Conservation (phyloP, 2,113 vertebrate genomes). For the Haliaeetus leucogaster region DNA sequence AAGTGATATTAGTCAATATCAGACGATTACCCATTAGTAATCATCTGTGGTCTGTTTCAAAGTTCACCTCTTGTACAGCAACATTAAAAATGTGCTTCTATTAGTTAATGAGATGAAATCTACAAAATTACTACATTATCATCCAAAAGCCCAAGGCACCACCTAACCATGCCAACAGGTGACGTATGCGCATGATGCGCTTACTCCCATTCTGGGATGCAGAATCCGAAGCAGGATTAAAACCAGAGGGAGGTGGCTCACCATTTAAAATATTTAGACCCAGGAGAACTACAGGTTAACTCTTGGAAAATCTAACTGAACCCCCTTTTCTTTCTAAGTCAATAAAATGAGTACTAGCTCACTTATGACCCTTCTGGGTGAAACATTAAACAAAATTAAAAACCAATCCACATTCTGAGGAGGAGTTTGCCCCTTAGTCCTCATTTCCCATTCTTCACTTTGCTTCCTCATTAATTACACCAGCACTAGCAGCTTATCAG, state of each 20-base stretch:
- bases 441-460: not conserved
- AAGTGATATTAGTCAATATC: not conserved
- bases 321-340: not conserved
- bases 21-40: not conserved
- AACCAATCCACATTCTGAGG: not conserved
- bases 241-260: not conserved
- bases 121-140: conserved; percentile 8
- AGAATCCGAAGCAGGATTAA: not conserved
- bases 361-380: not conserved
- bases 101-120: conserved; percentile 40
- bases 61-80: not conserved
- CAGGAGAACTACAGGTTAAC: not conserved
- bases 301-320: not conserved
- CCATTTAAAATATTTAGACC: not conserved
- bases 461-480: not conserved
- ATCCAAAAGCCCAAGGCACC: conserved; percentile 42
- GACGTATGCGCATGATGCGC: not conserved
- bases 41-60: conserved; percentile 19
- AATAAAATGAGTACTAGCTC: not conserved
- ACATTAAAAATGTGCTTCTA: conserved; percentile 1
- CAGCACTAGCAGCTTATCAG: not conserved
- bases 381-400: not conserved
- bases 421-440: not conserved
- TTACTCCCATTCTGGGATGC: not conserved
- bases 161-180: not conserved